Conservation (phyloP, 2,113 vertebrate species). For the Galbula dea region DNA sequence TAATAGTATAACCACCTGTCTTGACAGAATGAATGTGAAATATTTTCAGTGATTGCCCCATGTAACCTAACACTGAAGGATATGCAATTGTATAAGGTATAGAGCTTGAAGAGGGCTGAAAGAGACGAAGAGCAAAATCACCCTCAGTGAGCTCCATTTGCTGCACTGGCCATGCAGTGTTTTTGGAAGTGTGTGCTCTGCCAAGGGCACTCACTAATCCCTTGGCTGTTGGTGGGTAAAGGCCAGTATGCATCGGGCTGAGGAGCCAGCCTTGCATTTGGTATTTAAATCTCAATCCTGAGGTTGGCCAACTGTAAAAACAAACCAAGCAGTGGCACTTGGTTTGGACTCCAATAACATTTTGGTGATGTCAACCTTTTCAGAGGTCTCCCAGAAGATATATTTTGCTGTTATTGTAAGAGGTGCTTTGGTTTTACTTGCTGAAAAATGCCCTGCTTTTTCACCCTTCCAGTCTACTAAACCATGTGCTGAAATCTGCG, state of each 20-base stretch:
- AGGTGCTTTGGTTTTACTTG: background rate
- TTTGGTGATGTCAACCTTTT: conserved; percentile 24
- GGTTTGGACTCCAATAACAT: conserved; percentile 16
- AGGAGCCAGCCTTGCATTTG: background rate
- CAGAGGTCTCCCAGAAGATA: background rate
- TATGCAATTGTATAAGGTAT: background rate
- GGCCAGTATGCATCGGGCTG: background rate
- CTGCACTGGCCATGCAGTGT: accelerated
- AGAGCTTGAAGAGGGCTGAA: background rate
- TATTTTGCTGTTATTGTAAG: background rate
- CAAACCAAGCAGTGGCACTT: conserved; percentile 21
- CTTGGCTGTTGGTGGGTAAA: background rate
- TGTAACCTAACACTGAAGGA: background rate
- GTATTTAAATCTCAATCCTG: background rate
- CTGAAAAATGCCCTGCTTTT: background rate
- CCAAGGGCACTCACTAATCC: background rate
- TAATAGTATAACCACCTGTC: conserved; percentile 25
- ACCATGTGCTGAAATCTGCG: background rate
- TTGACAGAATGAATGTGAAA: background rate
- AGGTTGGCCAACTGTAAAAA: conserved; percentile 32
- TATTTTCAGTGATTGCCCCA: background rate
- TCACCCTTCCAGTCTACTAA: background rate
- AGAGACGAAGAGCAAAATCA: background rate
- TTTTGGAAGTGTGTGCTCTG: accelerated
- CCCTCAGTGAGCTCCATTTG: background rate